A percentile compares a stretch with the other conserved stretches of the same genome.
Evolutionary conservation across 2,113 vertebrate genomes (phyloP).

Genomic region (Spea bombifrons): DNA sequence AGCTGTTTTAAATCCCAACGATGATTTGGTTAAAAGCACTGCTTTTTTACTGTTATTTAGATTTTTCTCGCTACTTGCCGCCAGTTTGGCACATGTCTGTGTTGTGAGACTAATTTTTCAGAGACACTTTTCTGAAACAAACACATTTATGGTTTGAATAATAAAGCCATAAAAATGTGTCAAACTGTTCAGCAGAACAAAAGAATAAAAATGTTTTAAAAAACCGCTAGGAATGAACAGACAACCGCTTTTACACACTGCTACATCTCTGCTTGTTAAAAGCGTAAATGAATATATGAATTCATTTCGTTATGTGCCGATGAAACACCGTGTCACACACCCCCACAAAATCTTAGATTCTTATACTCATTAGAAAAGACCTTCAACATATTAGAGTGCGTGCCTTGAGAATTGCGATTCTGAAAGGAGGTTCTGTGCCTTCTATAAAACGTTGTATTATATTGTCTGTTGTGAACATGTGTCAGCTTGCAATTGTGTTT

Average conservation of each 20-base stretch:
- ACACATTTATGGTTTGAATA: conserved; percentile 23
- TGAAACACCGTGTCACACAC: background rate
- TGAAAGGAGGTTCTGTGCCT: background rate
- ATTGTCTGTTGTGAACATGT: conserved; percentile 14
- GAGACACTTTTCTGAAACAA: conserved; percentile 4
- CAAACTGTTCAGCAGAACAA: conserved; percentile 18
- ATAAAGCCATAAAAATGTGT: conserved; percentile 18
- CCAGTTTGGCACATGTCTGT: background rate
- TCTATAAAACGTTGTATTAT: background rate
- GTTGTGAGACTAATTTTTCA: background rate
- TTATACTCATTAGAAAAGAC: background rate
- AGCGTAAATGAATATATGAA: conserved; percentile 1
- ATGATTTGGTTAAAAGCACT: too few relatives aligned
- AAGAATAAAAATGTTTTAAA: conserved; percentile 1
- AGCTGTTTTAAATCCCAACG: too few relatives aligned
- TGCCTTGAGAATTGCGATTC: background rate
- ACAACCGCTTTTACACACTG: background rate
- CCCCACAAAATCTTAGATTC: background rate
- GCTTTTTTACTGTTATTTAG: too few relatives aligned
- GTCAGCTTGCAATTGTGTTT: conserved; percentile 23
- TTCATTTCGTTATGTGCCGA: background rate
- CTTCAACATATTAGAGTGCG: background rate
- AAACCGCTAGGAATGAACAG: background rate
- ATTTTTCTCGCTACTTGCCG: background rate
- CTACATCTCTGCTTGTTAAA: background rate